Conservation (phyloP, 1,140 invertebrate genomes). For the Caenorhabditis brenneri region DNA sequence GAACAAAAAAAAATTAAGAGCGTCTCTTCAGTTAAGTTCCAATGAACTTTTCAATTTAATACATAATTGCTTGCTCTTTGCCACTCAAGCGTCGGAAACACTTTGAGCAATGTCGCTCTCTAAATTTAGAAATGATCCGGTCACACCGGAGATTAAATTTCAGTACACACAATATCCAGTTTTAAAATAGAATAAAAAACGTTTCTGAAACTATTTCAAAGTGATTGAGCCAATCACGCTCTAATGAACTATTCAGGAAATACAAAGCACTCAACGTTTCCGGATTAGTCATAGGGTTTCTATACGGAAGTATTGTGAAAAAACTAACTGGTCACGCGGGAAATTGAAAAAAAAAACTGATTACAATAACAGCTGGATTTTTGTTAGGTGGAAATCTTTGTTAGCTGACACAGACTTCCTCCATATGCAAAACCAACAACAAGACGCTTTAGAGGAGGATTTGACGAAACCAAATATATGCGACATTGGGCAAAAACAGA, state of each 20-base stretch:
- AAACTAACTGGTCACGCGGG: not conserved
- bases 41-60: not conserved
- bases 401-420: not conserved
- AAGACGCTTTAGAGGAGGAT: not conserved
- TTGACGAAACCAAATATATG: conserved; percentile 33
- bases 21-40: not conserved
- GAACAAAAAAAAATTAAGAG: not conserved
- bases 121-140: conserved; percentile 2
- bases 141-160: conserved; percentile 15
- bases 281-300: no score
- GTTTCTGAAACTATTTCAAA: not conserved
- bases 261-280: no score
- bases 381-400: not conserved
- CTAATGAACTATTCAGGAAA: no score
- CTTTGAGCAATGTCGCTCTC: not conserved
- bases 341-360: not conserved
- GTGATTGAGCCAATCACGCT: no score
- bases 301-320: not conserved
- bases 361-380: conserved; percentile 6
- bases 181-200: not conserved
- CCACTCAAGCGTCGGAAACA: not conserved
- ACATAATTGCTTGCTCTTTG: not conserved
- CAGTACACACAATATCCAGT: conserved; percentile 4
- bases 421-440: conserved; percentile 13
- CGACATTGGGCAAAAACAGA: conserved; percentile 39